Conservation (phyloP, 2,888 invertebrate genomes). For the Ormyrus pomaceus region DNA sequence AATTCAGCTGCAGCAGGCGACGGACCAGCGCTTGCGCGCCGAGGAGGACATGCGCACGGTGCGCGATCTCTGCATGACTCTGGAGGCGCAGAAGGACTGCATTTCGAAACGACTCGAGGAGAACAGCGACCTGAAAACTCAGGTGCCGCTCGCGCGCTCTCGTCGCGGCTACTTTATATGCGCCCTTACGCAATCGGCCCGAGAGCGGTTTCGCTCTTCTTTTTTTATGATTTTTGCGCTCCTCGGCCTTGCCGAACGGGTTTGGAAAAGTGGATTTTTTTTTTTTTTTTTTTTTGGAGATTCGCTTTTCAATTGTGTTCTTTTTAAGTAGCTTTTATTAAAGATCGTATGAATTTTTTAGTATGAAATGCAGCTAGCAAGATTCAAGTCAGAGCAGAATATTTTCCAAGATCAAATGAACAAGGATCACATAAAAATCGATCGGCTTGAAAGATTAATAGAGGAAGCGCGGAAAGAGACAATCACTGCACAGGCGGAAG, state of each 20-base stretch:
- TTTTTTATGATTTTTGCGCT: no score
- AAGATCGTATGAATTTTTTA: slow-evolving; percentile 62
- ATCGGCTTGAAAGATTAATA: slow-evolving; percentile 79
- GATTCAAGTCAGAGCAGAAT: slow-evolving; percentile 75
- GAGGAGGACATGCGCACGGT: slow-evolving; percentile 81
- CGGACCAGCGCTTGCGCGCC: slow-evolving; percentile 78
- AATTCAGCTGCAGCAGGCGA: slow-evolving; percentile 80
- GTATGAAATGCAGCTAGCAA: slow-evolving; percentile 77
- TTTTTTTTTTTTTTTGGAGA: not conserved
- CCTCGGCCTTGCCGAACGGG: no score
- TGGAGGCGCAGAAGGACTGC: slow-evolving; percentile 83
- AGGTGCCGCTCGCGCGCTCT: slow-evolving; percentile 67
- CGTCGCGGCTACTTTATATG: not conserved
- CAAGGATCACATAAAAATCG: slow-evolving; percentile 76
- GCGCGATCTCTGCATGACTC: slow-evolving; percentile 79
- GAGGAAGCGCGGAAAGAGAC: slow-evolving; percentile 79
- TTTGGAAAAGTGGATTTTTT: no score
- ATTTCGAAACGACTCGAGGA: slow-evolving; percentile 78
- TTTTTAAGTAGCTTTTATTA: not conserved
- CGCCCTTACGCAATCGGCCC: no score
- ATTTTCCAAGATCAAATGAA: slow-evolving; percentile 74
- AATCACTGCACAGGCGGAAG: slow-evolving; percentile 80
- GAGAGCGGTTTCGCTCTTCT: not conserved
- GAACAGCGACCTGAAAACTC: slow-evolving; percentile 74
- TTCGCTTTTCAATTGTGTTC: not conserved